Evolutionary conservation across 2,888 invertebrate genomes (phyloP), one percentile per base, ranked within the genome.

Genomic region (Tribolium freemani): DNA sequence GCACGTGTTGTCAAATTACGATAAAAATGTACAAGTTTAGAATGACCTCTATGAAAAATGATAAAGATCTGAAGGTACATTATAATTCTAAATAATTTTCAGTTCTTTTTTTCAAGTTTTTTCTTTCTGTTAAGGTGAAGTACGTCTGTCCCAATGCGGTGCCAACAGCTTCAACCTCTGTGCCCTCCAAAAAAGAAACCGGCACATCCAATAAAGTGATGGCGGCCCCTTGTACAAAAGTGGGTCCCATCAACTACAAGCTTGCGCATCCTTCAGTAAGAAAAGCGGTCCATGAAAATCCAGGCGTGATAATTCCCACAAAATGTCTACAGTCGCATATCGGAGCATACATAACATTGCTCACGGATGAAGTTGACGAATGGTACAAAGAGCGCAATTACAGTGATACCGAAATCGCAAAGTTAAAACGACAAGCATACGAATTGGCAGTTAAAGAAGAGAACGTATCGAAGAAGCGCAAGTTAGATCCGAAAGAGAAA

Each of bases 21-120:
- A 71, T 78, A 21, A 79, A 78, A 71, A 79, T 81, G 76, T 81
- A 72, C 53, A 78, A 83, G 61, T 83, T 81, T 72, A 77, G 83
- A 45, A 73, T 75, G 31, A 77, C 74, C 38, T 78, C 83, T 6
- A 44, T 77, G 16, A 75, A 78, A 48, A 78, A 80, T 38, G 80
- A 83, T 60, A 70, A 58, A 69, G 68, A 76, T 10, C 70, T 83
- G 26, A 80, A 78, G 79, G 84, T 83, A 79, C 73, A 71, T 66
- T 56, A 0, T 9, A 4, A n/a, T 8, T 9, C 11, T 46, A 38
- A 6, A 11, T 6, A 1, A 20, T 61, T 20, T 61, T 61, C 21
- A 6, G 20, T 6, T 48, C 16, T 54, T 51, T 31, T n/a, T 71
- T 50, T 45, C 6, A 66, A 60, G 20, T 11, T 26, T 60, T 48